These are phyloP conservation scores for Penaeus japonicus DNA, from an alignment of 1,140 invertebrate genomes.

Conservation along the genomic window DNA sequence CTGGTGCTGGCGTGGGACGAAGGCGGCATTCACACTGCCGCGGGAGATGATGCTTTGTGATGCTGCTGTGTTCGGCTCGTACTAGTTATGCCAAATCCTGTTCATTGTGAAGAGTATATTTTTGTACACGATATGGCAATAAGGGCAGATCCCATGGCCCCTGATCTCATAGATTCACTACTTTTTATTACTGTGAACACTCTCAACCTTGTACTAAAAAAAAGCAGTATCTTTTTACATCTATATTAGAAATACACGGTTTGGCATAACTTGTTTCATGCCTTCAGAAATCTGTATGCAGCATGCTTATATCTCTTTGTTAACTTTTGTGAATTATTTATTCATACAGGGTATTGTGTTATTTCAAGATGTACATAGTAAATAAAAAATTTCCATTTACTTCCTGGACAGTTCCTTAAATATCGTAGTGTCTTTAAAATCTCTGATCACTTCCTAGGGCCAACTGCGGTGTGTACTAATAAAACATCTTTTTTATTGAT, in stretches of 20 bases:
- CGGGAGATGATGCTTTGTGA: neutral
- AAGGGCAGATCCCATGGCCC: conserved; percentile 26
- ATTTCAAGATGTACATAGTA: neutral
- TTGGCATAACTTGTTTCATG: neutral
- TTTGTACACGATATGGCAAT: conserved; percentile 47
- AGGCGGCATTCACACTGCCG: no score
- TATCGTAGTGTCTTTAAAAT: no score
- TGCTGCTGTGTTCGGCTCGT: conserved; percentile 15
- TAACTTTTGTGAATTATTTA: neutral
- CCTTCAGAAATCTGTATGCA: neutral
- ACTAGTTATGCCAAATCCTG: conserved; percentile 41
- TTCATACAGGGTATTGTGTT: conserved; percentile 6
- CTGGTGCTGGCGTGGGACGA: no score
- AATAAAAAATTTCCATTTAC: neutral
- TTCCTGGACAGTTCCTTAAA: no score
- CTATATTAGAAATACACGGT: neutral
- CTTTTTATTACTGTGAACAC: no score
- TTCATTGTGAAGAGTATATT: conserved; percentile 41
- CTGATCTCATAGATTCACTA: neutral
- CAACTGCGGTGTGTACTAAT: no score
- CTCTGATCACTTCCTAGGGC: no score
- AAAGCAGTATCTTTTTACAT: neutral
- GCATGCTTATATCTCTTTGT: neutral
- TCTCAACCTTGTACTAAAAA: no score
- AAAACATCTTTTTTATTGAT: no score